Evolutionary conservation across 2,797 vertebrate genomes (phyloP).

Genomic region (Gallirallus australis): DNA sequence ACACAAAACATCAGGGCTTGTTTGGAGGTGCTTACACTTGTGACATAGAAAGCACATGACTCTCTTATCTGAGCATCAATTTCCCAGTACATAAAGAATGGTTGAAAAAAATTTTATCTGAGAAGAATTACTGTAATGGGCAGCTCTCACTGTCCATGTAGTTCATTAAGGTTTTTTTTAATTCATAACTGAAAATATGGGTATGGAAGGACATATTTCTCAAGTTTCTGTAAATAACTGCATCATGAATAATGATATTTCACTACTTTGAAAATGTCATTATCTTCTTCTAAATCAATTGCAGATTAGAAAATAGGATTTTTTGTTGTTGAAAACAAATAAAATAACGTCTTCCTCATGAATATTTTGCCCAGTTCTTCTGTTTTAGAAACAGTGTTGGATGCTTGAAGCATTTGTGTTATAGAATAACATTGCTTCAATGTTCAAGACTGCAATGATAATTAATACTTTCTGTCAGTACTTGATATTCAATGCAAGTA

Average conservation of each 20-base stretch:
- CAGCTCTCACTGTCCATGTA: neutral
- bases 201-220: neutral
- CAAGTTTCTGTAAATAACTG: slow-evolving; percentile 4
- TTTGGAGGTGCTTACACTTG: neutral
- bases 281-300: slow-evolving; percentile 19
- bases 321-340: slow-evolving; percentile 17
- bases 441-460: slow-evolving; percentile 37
- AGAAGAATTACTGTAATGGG: neutral
- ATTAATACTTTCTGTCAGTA: slow-evolving; percentile 56
- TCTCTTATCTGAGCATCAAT: neutral
- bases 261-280: neutral
- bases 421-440: slow-evolving; percentile 44
- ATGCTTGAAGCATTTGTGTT: slow-evolving; percentile 5
- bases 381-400: slow-evolving; percentile 27
- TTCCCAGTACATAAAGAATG: neutral
- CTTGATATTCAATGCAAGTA: slow-evolving; percentile 44
- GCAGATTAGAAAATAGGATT: neutral
- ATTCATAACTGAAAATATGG: neutral
- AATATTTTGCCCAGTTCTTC: slow-evolving; percentile 21
- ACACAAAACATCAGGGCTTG: neutral
- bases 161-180: neutral
- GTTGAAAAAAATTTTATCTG: neutral
- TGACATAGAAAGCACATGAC: neutral
- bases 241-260: neutral
- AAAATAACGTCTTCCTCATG: slow-evolving; percentile 1